phyloP scores from a whole-genome alignment of 2,797 vertebrate genomes.

The Oryzias sinensis region DNA sequence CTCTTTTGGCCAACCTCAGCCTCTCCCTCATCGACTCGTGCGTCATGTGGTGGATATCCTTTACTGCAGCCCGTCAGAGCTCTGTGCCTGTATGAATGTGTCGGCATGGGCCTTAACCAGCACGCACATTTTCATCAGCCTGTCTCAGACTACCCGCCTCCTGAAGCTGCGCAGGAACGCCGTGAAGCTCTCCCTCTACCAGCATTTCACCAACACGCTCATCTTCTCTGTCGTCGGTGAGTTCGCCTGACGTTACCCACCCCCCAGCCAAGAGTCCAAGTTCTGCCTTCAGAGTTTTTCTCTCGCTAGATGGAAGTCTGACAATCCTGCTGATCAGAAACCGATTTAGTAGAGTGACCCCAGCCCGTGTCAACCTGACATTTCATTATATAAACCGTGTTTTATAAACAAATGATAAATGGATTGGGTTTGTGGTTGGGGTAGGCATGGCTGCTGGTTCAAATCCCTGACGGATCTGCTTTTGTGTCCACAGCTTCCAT shows the following conservation, averaged over 20 bases:
- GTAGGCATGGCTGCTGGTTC: too few relatives aligned
- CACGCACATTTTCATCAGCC: constrained; percentile 92
- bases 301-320: too few relatives aligned
- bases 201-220: constrained; percentile 96
- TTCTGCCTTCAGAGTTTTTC: background rate
- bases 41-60: constrained; percentile 99
- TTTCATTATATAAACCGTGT: too few relatives aligned
- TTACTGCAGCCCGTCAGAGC: constrained; percentile 47
- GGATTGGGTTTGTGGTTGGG: too few relatives aligned
- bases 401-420: too few relatives aligned
- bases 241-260: constrained; percentile 25
- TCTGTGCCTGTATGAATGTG: background rate
- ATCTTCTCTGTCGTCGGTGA: constrained; percentile 94
- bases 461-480: background rate
- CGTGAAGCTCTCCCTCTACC: constrained; percentile 92
- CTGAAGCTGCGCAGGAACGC: constrained; percentile 92
- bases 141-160: constrained; percentile 94
- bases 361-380: too few relatives aligned
- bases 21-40: constrained; percentile 93
- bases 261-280: background rate
- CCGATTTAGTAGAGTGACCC: too few relatives aligned
- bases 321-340: too few relatives aligned
- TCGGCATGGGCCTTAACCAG: constrained; percentile 76
- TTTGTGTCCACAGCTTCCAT: constrained; percentile 84
- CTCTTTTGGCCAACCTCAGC: constrained; percentile 86